Conservation (phyloP, 2,113 vertebrate genomes). For the Melanocharis versteri region DNA sequence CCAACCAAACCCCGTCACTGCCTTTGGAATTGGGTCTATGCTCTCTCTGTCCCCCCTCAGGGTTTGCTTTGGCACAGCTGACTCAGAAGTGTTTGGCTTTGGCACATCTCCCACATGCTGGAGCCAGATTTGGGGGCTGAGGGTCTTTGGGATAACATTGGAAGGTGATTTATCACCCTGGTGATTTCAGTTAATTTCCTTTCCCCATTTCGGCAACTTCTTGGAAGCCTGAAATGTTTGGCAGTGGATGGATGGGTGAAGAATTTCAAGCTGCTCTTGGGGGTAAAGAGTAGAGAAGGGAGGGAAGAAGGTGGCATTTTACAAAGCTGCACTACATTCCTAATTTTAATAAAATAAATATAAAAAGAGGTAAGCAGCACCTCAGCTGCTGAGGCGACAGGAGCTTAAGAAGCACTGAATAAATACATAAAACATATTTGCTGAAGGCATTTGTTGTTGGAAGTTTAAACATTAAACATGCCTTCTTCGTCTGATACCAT, state of each 20-base stretch:
- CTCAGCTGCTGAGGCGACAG: constrained; percentile 3
- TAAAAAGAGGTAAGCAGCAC: background rate
- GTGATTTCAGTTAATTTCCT: background rate
- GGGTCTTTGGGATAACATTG: background rate
- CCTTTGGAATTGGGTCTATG: accelerated
- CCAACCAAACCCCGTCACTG: accelerated
- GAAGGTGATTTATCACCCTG: background rate
- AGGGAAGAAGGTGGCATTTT: background rate
- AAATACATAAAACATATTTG: constrained; percentile 55
- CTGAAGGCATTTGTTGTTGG: constrained; percentile 51
- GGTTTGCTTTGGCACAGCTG: background rate
- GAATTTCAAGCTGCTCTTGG: background rate
- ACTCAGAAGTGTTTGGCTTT: background rate
- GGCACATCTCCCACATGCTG: accelerated
- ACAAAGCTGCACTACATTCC: background rate
- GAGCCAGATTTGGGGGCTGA: background rate
- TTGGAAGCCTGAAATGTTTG: background rate
- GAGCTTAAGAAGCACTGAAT: background rate
- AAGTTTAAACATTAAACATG: constrained; percentile 57
- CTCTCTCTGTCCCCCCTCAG: background rate
- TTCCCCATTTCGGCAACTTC: background rate
- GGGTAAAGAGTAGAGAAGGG: background rate
- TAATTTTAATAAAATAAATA: constrained; percentile 10
- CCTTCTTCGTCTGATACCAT: background rate
- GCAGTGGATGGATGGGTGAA: background rate